Evolutionary conservation across 2,113 vertebrate genomes (phyloP).

Genomic region (Sciurus niger): DNA sequence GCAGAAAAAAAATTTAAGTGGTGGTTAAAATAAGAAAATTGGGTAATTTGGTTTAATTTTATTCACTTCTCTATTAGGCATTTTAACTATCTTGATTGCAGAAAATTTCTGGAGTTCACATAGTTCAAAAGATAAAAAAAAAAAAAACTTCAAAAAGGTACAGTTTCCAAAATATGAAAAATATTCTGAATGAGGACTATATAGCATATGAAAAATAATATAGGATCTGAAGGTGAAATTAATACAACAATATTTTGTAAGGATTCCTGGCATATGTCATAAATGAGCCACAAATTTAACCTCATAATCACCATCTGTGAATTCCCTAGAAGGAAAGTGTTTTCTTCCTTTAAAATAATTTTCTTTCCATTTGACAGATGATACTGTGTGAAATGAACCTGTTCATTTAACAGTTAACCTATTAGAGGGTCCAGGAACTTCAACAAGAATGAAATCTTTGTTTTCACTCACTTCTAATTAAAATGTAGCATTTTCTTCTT

Average conservation of each 20-base stretch:
- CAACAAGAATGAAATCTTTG: background rate
- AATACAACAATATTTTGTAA: background rate
- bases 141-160: background rate
- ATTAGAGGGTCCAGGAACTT: background rate
- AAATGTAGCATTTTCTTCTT: background rate
- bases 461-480: conserved; percentile 7
- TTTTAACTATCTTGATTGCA: conserved; percentile 7
- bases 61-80: background rate
- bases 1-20: background rate
- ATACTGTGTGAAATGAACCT: background rate
- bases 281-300: background rate
- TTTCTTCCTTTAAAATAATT: conserved; percentile 5
- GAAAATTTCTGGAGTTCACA: background rate
- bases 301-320: background rate
- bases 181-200: conserved; percentile 7
- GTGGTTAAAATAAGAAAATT: background rate
- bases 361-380: background rate
- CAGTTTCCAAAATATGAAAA: conserved; percentile 16
- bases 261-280: background rate
- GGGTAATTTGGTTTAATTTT: background rate
- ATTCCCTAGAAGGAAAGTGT: background rate
- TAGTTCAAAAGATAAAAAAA: background rate
- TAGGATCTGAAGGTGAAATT: background rate
- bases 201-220: background rate
- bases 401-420: background rate